Percentiles rank a stretch among this genome's conserved stretches.
Evolutionary conservation across 1,140 invertebrate species (phyloP).

Genomic region (Leptinotarsa lineolata): DNA sequence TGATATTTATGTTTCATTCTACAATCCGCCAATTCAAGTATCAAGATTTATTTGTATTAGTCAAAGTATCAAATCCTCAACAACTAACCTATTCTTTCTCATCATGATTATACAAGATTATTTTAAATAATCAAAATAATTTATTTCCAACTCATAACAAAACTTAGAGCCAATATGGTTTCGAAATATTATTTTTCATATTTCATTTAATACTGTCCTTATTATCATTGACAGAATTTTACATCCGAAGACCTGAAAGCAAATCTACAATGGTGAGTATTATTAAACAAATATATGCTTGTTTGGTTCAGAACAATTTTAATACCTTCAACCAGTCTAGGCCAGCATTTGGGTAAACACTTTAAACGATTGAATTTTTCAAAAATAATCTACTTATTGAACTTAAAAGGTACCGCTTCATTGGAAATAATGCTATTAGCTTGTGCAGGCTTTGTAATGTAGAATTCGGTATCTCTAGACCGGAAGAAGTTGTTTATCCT

Average conservation of each 20-base stretch:
- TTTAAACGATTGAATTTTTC: constrained; percentile 18
- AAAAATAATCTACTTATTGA: constrained; percentile 18
- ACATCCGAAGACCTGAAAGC: background rate
- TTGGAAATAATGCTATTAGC: constrained; percentile 24
- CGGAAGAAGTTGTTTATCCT: constrained; percentile 29
- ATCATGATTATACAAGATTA: too few relatives aligned
- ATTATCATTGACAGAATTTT: background rate
- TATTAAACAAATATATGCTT: background rate
- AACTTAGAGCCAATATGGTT: too few relatives aligned
- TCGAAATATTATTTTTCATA: too few relatives aligned
- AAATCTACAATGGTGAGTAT: background rate
- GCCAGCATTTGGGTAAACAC: constrained; percentile 20
- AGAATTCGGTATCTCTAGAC: constrained; percentile 21
- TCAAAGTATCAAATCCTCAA: too few relatives aligned
- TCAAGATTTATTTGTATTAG: too few relatives aligned
- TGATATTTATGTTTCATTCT: too few relatives aligned
- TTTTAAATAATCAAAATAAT: too few relatives aligned
- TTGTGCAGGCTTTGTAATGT: constrained; percentile 21
- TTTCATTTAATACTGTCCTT: too few relatives aligned
- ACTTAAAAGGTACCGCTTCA: constrained; percentile 23
- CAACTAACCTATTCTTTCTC: too few relatives aligned
- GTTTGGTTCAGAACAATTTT: background rate
- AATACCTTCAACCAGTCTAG: background rate
- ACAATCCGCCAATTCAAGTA: too few relatives aligned
- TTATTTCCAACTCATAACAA: too few relatives aligned